These are phyloP conservation scores for Petrocephalus microphthalmus DNA, from an alignment of 2,113 vertebrate genomes.

Conservation along the genomic window DNA sequence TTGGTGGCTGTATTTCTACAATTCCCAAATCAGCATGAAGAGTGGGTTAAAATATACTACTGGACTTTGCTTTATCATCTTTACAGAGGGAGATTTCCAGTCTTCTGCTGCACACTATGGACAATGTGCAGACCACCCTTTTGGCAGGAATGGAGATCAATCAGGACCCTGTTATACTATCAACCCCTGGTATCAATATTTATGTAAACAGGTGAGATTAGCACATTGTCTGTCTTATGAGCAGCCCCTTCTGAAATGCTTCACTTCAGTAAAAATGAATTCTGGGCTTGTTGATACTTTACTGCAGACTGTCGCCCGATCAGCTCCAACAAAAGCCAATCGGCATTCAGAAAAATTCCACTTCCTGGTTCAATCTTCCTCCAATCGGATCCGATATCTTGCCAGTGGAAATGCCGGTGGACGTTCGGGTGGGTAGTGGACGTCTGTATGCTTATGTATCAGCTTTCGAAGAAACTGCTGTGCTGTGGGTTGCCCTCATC, in stretches of 20 bases:
- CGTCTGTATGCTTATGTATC: background rate
- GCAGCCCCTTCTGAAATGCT: background rate
- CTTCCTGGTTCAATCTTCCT: constrained; percentile 75
- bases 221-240: no score
- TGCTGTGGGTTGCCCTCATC: background rate
- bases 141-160: constrained; percentile 64
- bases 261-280: background rate
- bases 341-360: constrained; percentile 46
- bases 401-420: constrained; percentile 63
- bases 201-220: constrained; percentile 78
- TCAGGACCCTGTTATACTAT: constrained; percentile 62
- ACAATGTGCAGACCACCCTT: constrained; percentile 72
- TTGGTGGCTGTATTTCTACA: background rate
- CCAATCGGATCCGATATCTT: constrained; percentile 49
- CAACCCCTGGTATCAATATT: constrained; percentile 65
- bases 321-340: constrained; percentile 54
- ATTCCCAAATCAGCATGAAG: background rate
- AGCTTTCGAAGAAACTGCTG: background rate
- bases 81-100: constrained; percentile 53
- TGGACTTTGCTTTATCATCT: background rate
- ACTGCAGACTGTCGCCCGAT: constrained; percentile 48
- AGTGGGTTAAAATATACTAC: background rate
- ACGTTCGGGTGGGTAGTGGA: constrained; percentile 71
- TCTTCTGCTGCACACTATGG: constrained; percentile 62
- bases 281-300: background rate